Conservation (phyloP, 2,888 invertebrate species). For the Heliconius aoede region DNA sequence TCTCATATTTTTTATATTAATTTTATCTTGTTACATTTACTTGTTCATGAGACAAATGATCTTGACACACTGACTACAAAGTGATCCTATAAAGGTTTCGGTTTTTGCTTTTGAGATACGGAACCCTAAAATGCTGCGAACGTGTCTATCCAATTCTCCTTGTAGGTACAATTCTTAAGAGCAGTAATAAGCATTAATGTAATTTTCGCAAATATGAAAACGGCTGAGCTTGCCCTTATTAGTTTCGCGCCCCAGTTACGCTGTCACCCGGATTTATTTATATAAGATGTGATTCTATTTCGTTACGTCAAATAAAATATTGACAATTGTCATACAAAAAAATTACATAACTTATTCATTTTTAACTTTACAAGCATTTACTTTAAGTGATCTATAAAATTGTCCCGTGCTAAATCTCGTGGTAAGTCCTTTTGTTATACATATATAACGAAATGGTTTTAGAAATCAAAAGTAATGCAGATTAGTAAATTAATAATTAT, state of each 20-base stretch:
- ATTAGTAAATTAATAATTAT: too few species aligned
- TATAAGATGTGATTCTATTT: conserved; percentile 32
- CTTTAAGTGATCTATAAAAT: neutral
- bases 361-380: neutral
- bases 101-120: too few species aligned
- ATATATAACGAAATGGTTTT: too few species aligned
- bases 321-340: conserved; percentile 8
- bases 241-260: conserved; percentile 63
- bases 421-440: neutral
- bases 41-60: too few species aligned
- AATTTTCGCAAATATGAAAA: conserved; percentile 79
- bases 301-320: conserved; percentile 20
- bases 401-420: too few species aligned
- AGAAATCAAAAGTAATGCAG: too few species aligned
- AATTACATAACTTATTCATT: neutral
- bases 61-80: too few species aligned
- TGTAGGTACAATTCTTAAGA: conserved; percentile 53
- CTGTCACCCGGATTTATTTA: conserved; percentile 42
- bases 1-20: too few species aligned
- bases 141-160: neutral
- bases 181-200: conserved; percentile 73
- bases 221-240: conserved; percentile 70
- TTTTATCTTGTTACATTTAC: too few species aligned
- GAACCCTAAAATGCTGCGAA: neutral
- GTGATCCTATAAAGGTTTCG: too few species aligned